Percentiles rank a stretch among this genome's conserved stretches.
phyloP scores from a whole-genome alignment of 1,140 invertebrate genomes.

The Drosophila aff. region DNA sequence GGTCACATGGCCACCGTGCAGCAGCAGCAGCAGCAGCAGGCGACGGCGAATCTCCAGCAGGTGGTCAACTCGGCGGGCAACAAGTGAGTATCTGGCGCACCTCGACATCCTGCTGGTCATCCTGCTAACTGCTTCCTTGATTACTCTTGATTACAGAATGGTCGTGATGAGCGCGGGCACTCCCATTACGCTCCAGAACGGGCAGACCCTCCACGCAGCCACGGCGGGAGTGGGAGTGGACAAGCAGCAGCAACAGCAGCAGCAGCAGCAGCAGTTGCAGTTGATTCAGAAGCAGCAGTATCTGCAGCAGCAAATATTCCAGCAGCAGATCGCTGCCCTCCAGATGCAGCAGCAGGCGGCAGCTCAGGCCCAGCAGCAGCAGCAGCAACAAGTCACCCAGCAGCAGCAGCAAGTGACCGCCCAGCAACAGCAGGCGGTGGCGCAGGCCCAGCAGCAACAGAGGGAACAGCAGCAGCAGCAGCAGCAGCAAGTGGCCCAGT shows the following conservation, averaged over 20 bases:
- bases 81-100: constrained; percentile 57
- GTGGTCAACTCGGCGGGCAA: constrained; percentile 81
- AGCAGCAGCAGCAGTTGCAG: constrained; percentile 58
- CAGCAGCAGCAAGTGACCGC: constrained; percentile 58
- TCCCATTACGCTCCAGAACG: constrained; percentile 80
- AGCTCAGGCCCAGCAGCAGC: constrained; percentile 53
- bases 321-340: constrained; percentile 72
- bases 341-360: constrained; percentile 79
- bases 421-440: constrained; percentile 66
- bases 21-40: constrained; percentile 71
- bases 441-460: constrained; percentile 83
- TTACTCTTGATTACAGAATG: constrained; percentile 70
- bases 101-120: not conserved
- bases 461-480: constrained; percentile 66
- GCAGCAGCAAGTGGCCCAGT: constrained; percentile 71
- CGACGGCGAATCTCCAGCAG: constrained; percentile 84
- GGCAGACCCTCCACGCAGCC: constrained; percentile 73
- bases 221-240: constrained; percentile 39
- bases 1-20: constrained; percentile 48
- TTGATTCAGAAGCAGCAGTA: constrained; percentile 76
- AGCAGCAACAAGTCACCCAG: constrained; percentile 71
- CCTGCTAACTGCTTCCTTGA: not conserved
- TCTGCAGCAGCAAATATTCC: constrained; percentile 73
- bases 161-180: constrained; percentile 84
- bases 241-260: constrained; percentile 59